phyloP scores from a whole-genome alignment of 2,888 invertebrate genomes.

The Catocala nupta region DNA sequence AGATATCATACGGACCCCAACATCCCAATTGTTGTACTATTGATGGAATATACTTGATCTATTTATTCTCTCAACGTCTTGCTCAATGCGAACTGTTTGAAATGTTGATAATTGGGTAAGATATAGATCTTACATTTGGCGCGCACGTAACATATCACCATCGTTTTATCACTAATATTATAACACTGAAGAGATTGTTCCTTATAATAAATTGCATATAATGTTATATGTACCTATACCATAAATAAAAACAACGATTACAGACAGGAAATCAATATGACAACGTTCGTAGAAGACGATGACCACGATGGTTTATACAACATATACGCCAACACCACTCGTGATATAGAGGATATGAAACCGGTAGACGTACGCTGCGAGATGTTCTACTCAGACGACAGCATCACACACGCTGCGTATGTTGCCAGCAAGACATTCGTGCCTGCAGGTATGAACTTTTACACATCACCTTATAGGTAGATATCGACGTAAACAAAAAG shows the following conservation, averaged over 20 bases:
- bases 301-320: conserved; percentile 60
- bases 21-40: too few species aligned
- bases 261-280: conserved; percentile 55
- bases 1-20: too few species aligned
- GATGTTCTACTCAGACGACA: conserved; percentile 59
- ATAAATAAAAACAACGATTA: conserved; percentile 17
- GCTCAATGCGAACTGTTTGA: too few species aligned
- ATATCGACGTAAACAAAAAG: not conserved
- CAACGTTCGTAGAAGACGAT: conserved; percentile 50
- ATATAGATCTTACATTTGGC: too few species aligned
- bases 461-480: not conserved
- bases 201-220: too few species aligned
- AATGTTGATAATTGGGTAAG: too few species aligned
- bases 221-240: too few species aligned
- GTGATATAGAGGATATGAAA: conserved; percentile 48
- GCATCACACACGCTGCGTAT: conserved; percentile 62
- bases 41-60: too few species aligned
- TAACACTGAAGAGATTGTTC: too few species aligned
- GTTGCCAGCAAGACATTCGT: conserved; percentile 40
- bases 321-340: conserved; percentile 56
- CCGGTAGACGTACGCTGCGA: conserved; percentile 67
- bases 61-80: too few species aligned
- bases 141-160: too few species aligned
- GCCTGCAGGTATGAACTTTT: conserved; percentile 52
- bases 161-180: too few species aligned